Base-by-base conservation (phyloP, 2,797 vertebrate species). In the Rhinella marina region DNA sequence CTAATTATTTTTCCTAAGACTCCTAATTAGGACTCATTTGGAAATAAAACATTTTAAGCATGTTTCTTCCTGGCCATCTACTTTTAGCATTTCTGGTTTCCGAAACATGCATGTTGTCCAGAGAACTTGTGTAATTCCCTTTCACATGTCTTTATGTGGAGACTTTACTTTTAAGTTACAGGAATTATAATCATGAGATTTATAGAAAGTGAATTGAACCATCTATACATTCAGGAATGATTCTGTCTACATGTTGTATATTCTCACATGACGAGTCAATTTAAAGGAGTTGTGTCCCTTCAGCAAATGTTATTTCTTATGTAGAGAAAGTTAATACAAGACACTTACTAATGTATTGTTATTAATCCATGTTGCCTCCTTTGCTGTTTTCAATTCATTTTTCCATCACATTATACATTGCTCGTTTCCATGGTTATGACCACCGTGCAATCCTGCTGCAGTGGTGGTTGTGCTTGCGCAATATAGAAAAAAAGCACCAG, bases 1-100 rank as follows among this genome's bases (percentile, higher is more conserved):
- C 89, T 88, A 86, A 85, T 88, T 84, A 88, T 87, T 82, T 86
- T 87, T 82, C 82, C 25, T 72, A 83, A 83, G 57, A 62, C 62
- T 79, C 56, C 78, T 68, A 87, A 90, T 90, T 89, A 90, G 83
- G 52, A 56, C 83, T 89, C 87, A 90, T 90, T 87, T 85, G 80
- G 29, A 88, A 85, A 88, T 81, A 73, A 86, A 88, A 78, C 61
- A 62, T 76, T 82, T 86, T 80, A 78, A 73, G 52, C 72, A 21
- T 12, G 85, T 80, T 84, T 89, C 62, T 86, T 87, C 61, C 88
- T 76, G 81, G 81, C 73, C 50, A 73, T 83, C 81, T 86, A 81
- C 77, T 76, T 88, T 82, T 79, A 77, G 61, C 59, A 1, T 84
- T 57, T 75, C 66, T 89, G 13, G 72, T 73, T 86, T 73, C 57